Evolutionary conservation across 2,888 invertebrate species (phyloP), one percentile per base, ranked within the genome.

Genomic region (Agrochola litura): DNA sequence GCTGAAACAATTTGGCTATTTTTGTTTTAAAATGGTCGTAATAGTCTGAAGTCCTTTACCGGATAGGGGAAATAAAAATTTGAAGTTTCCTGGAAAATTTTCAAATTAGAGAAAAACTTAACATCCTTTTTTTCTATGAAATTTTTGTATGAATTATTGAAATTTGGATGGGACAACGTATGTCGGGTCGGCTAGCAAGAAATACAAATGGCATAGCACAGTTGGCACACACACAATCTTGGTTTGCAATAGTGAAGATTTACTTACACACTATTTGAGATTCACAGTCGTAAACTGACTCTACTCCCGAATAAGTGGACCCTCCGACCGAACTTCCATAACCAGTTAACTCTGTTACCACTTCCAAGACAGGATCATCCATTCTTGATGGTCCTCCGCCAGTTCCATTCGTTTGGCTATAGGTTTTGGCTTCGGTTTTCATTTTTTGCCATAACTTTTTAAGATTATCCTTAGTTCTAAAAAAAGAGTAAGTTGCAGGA

Each of bases 381-480:
- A n/a, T 37, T 64, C 30, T 75, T 37, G 64, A 37, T 37, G 19
- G 10, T 14, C n/a, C 63, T 63, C 30, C 52, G 1, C 6, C 10
- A 12, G 16, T 54, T 12, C 64, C 52, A 43, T 77, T 77, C 19
- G 43, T 54, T 63, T 63, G 75, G n/a, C 5, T 76, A 1, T 54
- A 10, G 37, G 46, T 37, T 76, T 56, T 76, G 25, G 64, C 54
- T 49, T 76, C 76, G 22, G 76, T 76, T 76, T 76, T 76, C 64
- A 76, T 54, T 37, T 76, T 76, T 56, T 76, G 76, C 76, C 76
- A 76, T 41, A 76, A 49, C 16, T 76, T 76, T 58, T 76, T 76
- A 12, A 76, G 76, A 76, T 25, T 76, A 56, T 76, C 75, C 19
- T 61, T 75, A 30, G 43, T 63, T 76, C 75, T 75, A 52, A 14